Evolutionary conservation across 1,140 invertebrate species (phyloP).

Genomic region (Ceratina calcarata): DNA sequence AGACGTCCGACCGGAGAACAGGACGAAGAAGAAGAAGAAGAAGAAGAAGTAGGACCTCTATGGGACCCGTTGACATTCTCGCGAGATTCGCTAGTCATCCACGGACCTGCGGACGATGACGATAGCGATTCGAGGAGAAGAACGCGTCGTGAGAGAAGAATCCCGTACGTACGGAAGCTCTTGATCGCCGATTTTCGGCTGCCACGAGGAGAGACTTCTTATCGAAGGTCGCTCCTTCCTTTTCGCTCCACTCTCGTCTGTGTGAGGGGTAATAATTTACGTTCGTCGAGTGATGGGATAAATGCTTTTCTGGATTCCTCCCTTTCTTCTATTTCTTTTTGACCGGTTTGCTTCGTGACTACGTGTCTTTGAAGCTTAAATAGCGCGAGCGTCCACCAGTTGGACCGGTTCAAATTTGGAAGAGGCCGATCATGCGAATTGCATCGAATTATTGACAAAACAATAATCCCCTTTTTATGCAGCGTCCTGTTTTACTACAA

Average conservation of each 20-base stretch:
- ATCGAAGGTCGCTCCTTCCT: constrained; percentile 25
- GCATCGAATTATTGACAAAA: too few relatives aligned
- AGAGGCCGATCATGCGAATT: too few relatives aligned
- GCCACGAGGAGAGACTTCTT: neutral
- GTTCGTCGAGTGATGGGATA: constrained; percentile 19
- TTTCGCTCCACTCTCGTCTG: neutral
- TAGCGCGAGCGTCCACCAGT: too few relatives aligned
- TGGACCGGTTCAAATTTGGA: too few relatives aligned
- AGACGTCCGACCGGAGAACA: neutral
- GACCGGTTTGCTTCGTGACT: neutral
- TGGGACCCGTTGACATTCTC: constrained; percentile 60
- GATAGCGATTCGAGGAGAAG: constrained; percentile 42
- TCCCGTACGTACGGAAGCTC: constrained; percentile 54
- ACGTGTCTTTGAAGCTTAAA: neutral
- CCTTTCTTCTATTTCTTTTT: neutral
- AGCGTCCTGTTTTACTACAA: too few relatives aligned
- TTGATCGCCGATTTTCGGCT: constrained; percentile 30
- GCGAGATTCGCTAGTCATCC: constrained; percentile 55
- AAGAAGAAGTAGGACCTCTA: constrained; percentile 36
- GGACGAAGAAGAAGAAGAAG: constrained; percentile 12
- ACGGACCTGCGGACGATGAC: constrained; percentile 50
- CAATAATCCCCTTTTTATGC: too few relatives aligned
- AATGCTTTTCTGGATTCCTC: constrained; percentile 21
- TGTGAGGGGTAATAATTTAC: constrained; percentile 37
- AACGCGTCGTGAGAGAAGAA: constrained; percentile 53